Evolutionary conservation across 2,113 vertebrate genomes (phyloP).

Genomic region (Telmatochromis sp.): DNA sequence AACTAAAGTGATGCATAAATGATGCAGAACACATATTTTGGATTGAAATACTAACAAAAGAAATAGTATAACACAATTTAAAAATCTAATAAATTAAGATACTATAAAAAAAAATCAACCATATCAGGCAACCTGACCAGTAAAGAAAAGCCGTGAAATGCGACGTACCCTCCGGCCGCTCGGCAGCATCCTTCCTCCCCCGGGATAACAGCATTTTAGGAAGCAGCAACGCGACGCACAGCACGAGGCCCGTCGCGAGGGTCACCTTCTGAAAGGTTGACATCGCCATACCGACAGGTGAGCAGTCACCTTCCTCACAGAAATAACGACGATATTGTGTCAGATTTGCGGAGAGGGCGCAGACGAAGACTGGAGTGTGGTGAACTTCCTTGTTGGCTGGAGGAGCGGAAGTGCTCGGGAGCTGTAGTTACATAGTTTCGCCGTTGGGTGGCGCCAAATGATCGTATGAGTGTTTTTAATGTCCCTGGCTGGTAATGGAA

Average conservation of each 20-base stretch:
- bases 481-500: background rate
- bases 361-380: background rate
- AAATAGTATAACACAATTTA: background rate
- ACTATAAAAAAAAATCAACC: too few relatives aligned
- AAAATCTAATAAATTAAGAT: too few relatives aligned
- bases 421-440: rapidly evolving
- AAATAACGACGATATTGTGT: background rate
- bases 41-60: background rate
- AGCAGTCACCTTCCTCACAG: rapidly evolving
- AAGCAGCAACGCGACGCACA: slow-evolving; percentile 84
- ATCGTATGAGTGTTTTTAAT: background rate
- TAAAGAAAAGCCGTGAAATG: background rate
- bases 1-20: background rate
- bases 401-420: slow-evolving; percentile 11
- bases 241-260: slow-evolving; percentile 76
- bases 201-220: slow-evolving; percentile 80
- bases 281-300: slow-evolving; percentile 66
- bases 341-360: background rate
- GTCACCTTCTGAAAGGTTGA: slow-evolving; percentile 79
- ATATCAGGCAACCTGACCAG: too few relatives aligned
- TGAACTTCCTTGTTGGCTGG: slow-evolving; percentile 4
- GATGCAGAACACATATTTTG: background rate
- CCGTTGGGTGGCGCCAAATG: background rate
- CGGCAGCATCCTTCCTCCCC: slow-evolving; percentile 66
- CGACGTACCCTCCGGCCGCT: slow-evolving; percentile 73